phyloP scores from a whole-genome alignment of 2,797 vertebrate species.

The Melanotaenia nigrans region DNA sequence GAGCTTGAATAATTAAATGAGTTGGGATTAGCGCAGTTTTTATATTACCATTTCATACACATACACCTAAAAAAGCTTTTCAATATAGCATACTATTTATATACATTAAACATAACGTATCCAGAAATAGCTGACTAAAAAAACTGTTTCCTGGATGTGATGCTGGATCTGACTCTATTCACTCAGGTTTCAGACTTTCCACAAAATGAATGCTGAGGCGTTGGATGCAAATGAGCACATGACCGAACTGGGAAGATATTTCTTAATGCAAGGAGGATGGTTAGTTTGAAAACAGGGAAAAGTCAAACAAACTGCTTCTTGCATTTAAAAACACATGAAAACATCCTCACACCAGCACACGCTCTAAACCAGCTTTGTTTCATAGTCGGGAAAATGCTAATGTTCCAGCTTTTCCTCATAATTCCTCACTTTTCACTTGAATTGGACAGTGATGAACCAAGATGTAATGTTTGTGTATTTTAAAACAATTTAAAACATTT shows the following conservation, averaged over 20 bases:
- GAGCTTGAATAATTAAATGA: constrained; percentile 14
- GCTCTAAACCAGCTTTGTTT: background rate
- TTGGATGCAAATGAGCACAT: background rate
- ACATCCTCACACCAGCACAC: background rate
- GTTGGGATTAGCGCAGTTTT: background rate
- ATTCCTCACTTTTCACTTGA: background rate
- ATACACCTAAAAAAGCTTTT: background rate
- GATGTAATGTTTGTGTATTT: constrained; percentile 9
- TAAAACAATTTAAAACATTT: background rate
- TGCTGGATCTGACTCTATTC: background rate
- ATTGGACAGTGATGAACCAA: background rate
- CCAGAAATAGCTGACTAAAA: too few relatives aligned
- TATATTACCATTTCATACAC: background rate
- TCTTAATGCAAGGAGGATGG: background rate
- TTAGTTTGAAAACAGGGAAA: constrained; percentile 1
- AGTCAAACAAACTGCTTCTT: background rate
- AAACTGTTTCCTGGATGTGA: background rate
- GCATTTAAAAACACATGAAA: background rate
- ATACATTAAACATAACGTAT: too few relatives aligned
- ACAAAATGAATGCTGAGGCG: constrained; percentile 4
- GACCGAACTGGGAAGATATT: constrained; percentile 1
- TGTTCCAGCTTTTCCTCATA: background rate
- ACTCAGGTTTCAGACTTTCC: background rate
- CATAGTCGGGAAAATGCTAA: background rate
- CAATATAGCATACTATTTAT: too few relatives aligned